These are phyloP conservation scores for Netta rufina DNA, from an alignment of 2,797 vertebrate genomes.

Conservation along the genomic window DNA sequence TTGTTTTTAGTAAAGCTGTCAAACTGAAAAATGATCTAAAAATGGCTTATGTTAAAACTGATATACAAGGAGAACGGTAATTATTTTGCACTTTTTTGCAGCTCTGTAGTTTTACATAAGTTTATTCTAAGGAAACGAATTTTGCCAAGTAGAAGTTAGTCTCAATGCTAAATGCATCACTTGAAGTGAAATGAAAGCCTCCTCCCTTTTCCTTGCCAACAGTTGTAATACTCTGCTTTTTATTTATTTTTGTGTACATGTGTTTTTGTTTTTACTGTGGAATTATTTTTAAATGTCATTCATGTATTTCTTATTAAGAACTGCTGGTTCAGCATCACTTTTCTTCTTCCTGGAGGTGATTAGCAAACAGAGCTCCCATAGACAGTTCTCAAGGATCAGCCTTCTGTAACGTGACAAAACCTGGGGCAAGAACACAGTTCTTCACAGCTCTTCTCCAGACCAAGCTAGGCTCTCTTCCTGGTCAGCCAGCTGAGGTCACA, in stretches of 20 bases:
- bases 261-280: neutral
- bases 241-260: neutral
- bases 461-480: neutral
- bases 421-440: neutral
- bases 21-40: neutral
- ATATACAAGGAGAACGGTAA: neutral
- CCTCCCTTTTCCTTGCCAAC: neutral
- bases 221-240: neutral
- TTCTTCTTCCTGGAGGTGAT: neutral
- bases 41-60: neutral
- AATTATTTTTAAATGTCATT: neutral
- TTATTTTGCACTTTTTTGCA: neutral
- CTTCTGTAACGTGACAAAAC: neutral
- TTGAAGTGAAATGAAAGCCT: neutral
- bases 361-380: neutral
- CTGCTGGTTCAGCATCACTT: neutral
- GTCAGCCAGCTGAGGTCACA: neutral
- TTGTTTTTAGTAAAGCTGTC: neutral
- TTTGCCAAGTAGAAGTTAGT: neutral
- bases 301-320: neutral
- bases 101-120: neutral
- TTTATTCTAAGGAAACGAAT: constrained; percentile 23
- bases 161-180: neutral
- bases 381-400: neutral
- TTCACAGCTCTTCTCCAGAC: constrained; percentile 18